A percentile compares a stretch with the other conserved stretches of the same genome.
Conservation (phyloP, 1,140 invertebrate genomes). For the Drosophila tropicalis region DNA sequence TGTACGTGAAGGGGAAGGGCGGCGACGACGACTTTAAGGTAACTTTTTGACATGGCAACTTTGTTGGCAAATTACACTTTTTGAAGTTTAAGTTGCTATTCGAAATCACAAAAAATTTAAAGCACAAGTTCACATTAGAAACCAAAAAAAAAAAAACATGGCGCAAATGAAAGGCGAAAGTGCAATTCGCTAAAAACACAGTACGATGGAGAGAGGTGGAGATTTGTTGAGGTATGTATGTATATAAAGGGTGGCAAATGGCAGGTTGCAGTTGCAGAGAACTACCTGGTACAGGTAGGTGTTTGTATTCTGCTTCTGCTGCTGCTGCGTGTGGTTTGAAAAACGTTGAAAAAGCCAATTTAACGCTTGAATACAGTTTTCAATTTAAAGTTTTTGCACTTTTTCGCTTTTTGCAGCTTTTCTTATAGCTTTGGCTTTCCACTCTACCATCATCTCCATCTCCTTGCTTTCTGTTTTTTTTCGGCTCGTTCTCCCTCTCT, state of each 20-base stretch:
- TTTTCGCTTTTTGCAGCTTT: slow-evolving; percentile 48
- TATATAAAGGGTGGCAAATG: no score
- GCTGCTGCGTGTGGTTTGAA: slow-evolving; percentile 47
- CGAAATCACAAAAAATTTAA: not conserved
- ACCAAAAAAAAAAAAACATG: not conserved
- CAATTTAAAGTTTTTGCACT: slow-evolving; percentile 79
- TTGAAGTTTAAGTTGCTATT: not conserved
- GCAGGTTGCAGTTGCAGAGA: slow-evolving; percentile 27
- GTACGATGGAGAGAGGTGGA: not conserved
- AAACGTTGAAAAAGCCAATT: slow-evolving; percentile 74
- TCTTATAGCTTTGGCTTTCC: slow-evolving; percentile 7
- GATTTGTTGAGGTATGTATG: no score
- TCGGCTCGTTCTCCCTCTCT: not conserved
- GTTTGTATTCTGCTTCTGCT: slow-evolving; percentile 11
- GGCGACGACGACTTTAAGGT: not conserved
- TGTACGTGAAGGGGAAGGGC: not conserved
- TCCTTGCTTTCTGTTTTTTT: not conserved
- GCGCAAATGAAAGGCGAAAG: slow-evolving; percentile 17
- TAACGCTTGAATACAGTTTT: slow-evolving; percentile 82
- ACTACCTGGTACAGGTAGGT: slow-evolving; percentile 3
- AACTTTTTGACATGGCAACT: slow-evolving; percentile 3
- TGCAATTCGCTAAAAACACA: slow-evolving; percentile 5
- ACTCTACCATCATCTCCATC: slow-evolving; percentile 19
- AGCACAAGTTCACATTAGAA: not conserved
- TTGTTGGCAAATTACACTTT: not conserved